Base-by-base conservation (phyloP, 2,888 invertebrate genomes). In the Acleris laterana region DNA sequence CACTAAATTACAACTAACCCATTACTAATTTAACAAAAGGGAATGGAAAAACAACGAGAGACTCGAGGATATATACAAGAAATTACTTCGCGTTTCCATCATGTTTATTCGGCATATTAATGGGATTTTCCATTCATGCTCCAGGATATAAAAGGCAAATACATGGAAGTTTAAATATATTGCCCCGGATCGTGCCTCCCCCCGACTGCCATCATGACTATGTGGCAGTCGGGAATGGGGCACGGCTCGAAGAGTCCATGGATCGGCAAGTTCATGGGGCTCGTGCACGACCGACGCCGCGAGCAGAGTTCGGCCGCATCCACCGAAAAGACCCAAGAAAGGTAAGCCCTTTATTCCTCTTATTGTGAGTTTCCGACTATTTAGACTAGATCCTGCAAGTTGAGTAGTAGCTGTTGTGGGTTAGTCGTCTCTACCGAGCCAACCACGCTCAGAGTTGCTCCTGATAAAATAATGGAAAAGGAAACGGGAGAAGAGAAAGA, bases 161-260 rank as follows among this genome's bases (percentile, higher is more conserved):
- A 53, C 19, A 53, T 53, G 53, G 53, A 38, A 19, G 11, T 53
- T 32, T 53, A 53, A 13, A 13, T 19, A 16, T 42, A 65, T 57
- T 63, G 38, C 59, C 25, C 1, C 52, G 25, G 62, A 57, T 22
- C 49, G 69, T 65, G 68, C 48, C 65, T 62, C 53, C 50, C 49
- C 63, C 63, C 65, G 53, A 48, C 63, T 56, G 65, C 57, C 60
- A 63, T 48, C 13, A 75, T 75, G 75, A 74, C 74, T 0, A 74
- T 75, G 68, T 74, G 74, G 76, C 75, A 77, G 46, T 65, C 75
- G 19, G 73, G 74, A n/a, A 71, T 75, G 68, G 69, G 73, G n/a
- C 78, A 76, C 60, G 71, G 71, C 46, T 68, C 71, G 13, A 76
- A 76, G 55, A 73, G 72, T 25, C 77, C 75, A 0, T 78, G 78